Evolutionary conservation across 1,140 invertebrate species (phyloP), one percentile per base, ranked within the genome.

Genomic region (Helicoverpa zea): DNA sequence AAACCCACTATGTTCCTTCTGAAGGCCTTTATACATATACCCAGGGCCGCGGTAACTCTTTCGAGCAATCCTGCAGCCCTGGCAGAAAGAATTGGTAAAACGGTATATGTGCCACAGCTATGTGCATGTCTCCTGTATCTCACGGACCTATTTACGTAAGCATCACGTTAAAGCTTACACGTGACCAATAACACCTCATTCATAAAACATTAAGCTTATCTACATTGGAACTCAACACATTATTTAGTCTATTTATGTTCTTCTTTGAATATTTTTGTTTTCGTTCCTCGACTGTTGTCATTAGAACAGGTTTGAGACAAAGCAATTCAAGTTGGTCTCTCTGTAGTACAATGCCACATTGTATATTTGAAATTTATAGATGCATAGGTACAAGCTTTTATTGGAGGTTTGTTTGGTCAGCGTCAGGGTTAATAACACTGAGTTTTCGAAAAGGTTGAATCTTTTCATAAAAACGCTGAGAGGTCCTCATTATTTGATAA

Each of bases 251-350:
- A 76, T 49, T 61, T 72, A 72, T 30, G 16, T 51, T 29, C 51
- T 23, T 35, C 23, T 35, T 35, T 2, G 9, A 56, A 54, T 73
- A 73, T 23, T 9, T 35, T 43, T 35, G 47, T 23, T 14, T 23
- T n/a, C 58, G 47, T 76, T 76, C 18, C 18, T 76, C 9, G 73
- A 29, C 18, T 61, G 73, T 63, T 61, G 61, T 18, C 16, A 61
- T 76, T 76, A 76, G 18, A 76, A 76, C 73, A 51, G 73, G 73
- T 76, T 76, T 76, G 13, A 63, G 11, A 63, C 43, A 61, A 76
- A 76, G 58, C 30, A 5, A 63, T 59, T 47, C 13, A 59, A 16
- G 64, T 47, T 18, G 10, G 2, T 14, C 35, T 56, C 51, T 43
- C 23, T 63, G 11, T 47, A 49, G 49, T 49, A 5, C 35, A 49